Base-by-base conservation (phyloP, 1,140 invertebrate genomes). In the Eumeta japonica region DNA sequence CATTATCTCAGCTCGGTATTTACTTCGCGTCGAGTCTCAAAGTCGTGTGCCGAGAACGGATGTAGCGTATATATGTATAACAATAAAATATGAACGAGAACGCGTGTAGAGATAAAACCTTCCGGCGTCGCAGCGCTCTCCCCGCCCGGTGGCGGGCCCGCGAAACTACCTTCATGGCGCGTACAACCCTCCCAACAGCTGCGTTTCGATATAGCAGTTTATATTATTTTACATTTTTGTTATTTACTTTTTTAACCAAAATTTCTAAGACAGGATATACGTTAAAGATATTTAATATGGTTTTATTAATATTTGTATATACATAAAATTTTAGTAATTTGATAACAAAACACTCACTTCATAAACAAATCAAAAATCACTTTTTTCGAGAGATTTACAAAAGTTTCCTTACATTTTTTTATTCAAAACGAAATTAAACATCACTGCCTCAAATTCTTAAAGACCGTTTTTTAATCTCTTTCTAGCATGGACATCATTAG, bases 21-120 rank as follows among this genome's bases (percentile, higher is more conserved):
- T n/a, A n/a, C n/a, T n/a, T n/a, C n/a, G n/a, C n/a, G n/a, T n/a
- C n/a, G n/a, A n/a, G n/a, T n/a, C n/a, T n/a, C n/a, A n/a, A n/a
- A n/a, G n/a, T n/a, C n/a, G n/a, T n/a, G n/a, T n/a, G n/a, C n/a
- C n/a, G n/a, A n/a, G n/a, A n/a, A n/a, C n/a, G n/a, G n/a, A n/a
- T n/a, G n/a, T n/a, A n/a, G n/a, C n/a, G n/a, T n/a, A n/a, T n/a
- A n/a, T n/a, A n/a, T n/a, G n/a, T n/a, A n/a, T n/a, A n/a, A n/a
- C n/a, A n/a, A n/a, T n/a, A n/a, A n/a, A n/a, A n/a, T n/a, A n/a
- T n/a, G n/a, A n/a, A n/a, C n/a, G n/a, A n/a, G n/a, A n/a, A n/a
- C n/a, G n/a, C n/a, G n/a, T n/a, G n/a, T n/a, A n/a, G n/a, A 72
- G 67, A 67, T 72, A 67, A 72, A 73, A 73, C 68, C 68, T 73